Base-by-base conservation (phyloP, 2,888 invertebrate genomes). In the Troilus luridus region DNA sequence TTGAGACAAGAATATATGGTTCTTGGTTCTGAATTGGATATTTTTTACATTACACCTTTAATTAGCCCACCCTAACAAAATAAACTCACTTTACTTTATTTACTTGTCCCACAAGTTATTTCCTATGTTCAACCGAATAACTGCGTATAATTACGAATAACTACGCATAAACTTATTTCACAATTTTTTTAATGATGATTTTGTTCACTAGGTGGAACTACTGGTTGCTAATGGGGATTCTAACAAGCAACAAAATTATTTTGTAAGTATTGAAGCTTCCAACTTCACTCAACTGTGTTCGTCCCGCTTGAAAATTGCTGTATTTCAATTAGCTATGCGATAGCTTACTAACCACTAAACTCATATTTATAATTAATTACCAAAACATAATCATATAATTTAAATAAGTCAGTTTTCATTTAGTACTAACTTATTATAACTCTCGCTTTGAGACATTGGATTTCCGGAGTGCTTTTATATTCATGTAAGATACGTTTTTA, bases 141-240 rank as follows among this genome's bases (percentile, higher is more conserved):
- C 11, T 67, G 64, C 24, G 11, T 24, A 24, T 27, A 24, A 67
- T 41, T 41, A n/a, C 24, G 24, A 24, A 12, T 67, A 24, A 67
- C 9, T 67, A n/a, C n/a, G 10, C 67, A 24, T 12, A 24, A 67
- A 10, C 24, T 5, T 24, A 27, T 24, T 6, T 14, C 24, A n/a
- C 14, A 3, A 67, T 14, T 12, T 24, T 14, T 67, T 24, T 67
- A 67, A 67, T 67, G 67, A 67, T 67, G 67, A 9, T 56, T 81
- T 54, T 81, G 81, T 81, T 41, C 81, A 54, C 19, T 54, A 81
- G 81, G 81, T 81, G 81, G 81, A 81, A 54, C 81, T 81, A 12
- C 81, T 81, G 81, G 81, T 81, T 54, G 81, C 81, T 56, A 81
- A 81, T 56, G 81, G 81, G 3, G 81, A 81, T 81, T 21, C 54